phyloP scores from a whole-genome alignment of 2,797 vertebrate genomes.

The Salarias fasciatus region DNA sequence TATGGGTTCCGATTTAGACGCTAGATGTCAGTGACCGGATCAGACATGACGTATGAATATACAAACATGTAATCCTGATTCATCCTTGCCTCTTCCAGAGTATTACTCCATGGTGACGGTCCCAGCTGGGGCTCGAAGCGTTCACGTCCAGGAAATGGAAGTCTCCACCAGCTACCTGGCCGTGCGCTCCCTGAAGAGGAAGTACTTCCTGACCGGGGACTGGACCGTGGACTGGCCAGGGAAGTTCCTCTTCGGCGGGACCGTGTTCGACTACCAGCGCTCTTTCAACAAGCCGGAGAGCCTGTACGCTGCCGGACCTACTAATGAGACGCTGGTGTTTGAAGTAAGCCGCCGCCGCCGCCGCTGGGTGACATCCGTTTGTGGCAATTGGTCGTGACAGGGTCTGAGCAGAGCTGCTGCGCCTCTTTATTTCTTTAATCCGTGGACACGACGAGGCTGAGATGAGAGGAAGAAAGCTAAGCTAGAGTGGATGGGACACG shows the following conservation, averaged over 20 bases:
- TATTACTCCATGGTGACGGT: slow-evolving; percentile 91
- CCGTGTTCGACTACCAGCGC: slow-evolving; percentile 92
- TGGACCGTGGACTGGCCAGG: slow-evolving; percentile 98
- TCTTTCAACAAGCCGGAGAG: slow-evolving; percentile 90
- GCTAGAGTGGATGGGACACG: neutral
- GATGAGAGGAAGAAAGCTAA: slow-evolving; percentile 34
- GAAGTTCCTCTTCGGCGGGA: slow-evolving; percentile 91
- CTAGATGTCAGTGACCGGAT: neutral
- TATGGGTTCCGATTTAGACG: no score
- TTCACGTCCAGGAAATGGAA: slow-evolving; percentile 88
- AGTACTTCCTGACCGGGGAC: slow-evolving; percentile 92
- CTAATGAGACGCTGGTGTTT: slow-evolving; percentile 96
- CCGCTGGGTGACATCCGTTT: slow-evolving; percentile 63
- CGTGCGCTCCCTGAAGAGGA: slow-evolving; percentile 84
- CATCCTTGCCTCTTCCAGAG: slow-evolving; percentile 74
- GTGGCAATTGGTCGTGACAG: slow-evolving; percentile 64
- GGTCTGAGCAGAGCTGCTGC: slow-evolving; percentile 58
- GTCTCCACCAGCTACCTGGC: slow-evolving; percentile 93
- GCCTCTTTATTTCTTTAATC: slow-evolving; percentile 33
- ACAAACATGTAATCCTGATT: neutral
- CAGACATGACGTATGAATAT: no score
- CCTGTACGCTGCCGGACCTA: slow-evolving; percentile 90
- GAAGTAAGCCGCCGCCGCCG: slow-evolving; percentile 87
- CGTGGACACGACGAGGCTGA: slow-evolving; percentile 51
- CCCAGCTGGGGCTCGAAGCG: slow-evolving; percentile 89